Evolutionary conservation across 2,113 vertebrate genomes (phyloP).

Genomic region (Gavia stellata): DNA sequence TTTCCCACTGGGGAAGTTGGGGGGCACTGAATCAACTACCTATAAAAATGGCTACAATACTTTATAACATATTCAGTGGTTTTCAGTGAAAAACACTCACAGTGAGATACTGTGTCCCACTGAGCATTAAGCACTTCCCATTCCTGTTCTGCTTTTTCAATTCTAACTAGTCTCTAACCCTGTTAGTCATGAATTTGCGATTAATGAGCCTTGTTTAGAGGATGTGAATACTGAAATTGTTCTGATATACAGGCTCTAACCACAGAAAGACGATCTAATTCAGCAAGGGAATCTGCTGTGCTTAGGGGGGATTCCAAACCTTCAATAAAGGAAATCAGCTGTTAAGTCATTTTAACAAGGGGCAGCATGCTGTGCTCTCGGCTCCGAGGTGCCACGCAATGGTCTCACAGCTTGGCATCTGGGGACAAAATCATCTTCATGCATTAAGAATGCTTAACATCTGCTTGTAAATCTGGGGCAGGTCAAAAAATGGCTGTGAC

Average conservation of each 20-base stretch:
- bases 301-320: constrained; percentile 6
- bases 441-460: background rate
- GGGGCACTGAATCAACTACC: background rate
- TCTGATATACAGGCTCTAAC: background rate
- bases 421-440: background rate
- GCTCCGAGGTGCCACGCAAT: background rate
- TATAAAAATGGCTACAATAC: background rate
- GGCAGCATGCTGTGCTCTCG: background rate
- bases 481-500: background rate
- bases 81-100: background rate
- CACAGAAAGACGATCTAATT: background rate
- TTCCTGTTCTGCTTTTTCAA: background rate
- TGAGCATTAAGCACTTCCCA: constrained; percentile 23
- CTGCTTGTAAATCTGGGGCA: background rate
- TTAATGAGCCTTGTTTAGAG: constrained; percentile 51
- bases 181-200: constrained; percentile 27
- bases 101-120: background rate
- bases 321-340: constrained; percentile 17
- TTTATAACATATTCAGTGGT: background rate
- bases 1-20: background rate
- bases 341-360: constrained; percentile 4
- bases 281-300: constrained; percentile 8
- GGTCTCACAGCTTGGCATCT: constrained; percentile 17
- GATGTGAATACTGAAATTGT: background rate
- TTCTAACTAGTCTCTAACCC: constrained; percentile 20